A percentile compares a stretch with the other conserved stretches of the same genome.
These are phyloP conservation scores for Nannobrachium achirus DNA, from an alignment of 2,113 vertebrate genomes.

Conservation along the genomic window DNA sequence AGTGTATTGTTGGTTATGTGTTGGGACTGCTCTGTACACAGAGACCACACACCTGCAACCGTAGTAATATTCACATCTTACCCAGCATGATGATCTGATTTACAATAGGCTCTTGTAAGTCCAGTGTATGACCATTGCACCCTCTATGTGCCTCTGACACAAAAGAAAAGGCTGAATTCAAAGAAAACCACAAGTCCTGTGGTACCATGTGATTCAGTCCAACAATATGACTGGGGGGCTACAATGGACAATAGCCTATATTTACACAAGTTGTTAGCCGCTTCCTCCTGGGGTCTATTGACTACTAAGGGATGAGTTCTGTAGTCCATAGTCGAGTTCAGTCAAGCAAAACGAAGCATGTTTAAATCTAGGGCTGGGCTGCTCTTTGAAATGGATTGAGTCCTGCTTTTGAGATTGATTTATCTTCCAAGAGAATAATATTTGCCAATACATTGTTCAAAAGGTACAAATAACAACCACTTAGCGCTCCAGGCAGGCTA, in stretches of 20 bases:
- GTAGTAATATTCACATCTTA: slow-evolving; percentile 7
- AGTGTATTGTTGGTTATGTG: neutral
- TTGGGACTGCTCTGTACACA: neutral
- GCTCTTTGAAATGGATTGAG: slow-evolving; percentile 22
- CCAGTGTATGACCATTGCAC: neutral
- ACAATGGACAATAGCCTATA: slow-evolving; percentile 54
- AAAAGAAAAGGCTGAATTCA: slow-evolving; percentile 20
- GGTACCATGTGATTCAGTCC: neutral
- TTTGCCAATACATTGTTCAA: neutral
- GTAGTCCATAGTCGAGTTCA: neutral
- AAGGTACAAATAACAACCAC: neutral
- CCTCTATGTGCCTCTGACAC: neutral
- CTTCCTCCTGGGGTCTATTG: slow-evolving; percentile 49
- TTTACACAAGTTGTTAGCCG: slow-evolving; percentile 57
- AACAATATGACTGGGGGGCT: slow-evolving; percentile 42
- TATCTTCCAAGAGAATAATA: neutral
- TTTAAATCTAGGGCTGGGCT: neutral
- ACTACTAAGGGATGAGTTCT: slow-evolving; percentile 26
- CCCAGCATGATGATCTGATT: slow-evolving; percentile 13
- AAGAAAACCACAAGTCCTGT: slow-evolving; percentile 27
- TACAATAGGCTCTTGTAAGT: neutral
- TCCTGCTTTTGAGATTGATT: slow-evolving; percentile 24
- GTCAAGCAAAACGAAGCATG: neutral
- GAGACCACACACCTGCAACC: slow-evolving; percentile 21
- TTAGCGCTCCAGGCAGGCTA: slow-evolving; percentile 27